Base-by-base conservation (phyloP, 2,888 invertebrate genomes). In the Xestoiulus laeticollis region DNA sequence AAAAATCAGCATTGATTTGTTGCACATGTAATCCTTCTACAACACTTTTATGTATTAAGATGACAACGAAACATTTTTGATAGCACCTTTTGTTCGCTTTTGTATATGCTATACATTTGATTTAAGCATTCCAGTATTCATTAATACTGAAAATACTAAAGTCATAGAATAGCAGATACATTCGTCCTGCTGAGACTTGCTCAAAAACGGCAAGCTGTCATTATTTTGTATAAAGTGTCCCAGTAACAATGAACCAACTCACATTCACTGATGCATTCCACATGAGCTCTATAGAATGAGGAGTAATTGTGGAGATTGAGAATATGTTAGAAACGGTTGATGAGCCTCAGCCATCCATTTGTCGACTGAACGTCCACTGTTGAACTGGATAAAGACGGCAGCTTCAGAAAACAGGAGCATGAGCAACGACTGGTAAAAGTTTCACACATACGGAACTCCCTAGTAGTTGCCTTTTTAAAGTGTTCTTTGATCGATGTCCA, bases 281-380 rank as follows among this genome's bases (percentile, higher is more conserved):
- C 22, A 26, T 26, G 68, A 68, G 68, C 10, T 22, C 22, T 26
- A 68, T 22, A 68, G 68, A 68, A 26, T 68, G 68, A 68, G 68
- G n/a, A 22, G 68, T 68, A 68, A 68, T 22, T 68, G 22, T 26
- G 26, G 26, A 68, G 68, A 68, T 5, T 68, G 68, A 68, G 68
- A 68, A 68, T 26, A 68, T 26, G 26, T 68, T 68, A 68, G 68
- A 68, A 59, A 68, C 68, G 6, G 68, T 26, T 68, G 22, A 26
- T 68, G 68, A 68, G 68, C 68, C 68, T 26, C 68, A 26, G 68
- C 68, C 68, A 26, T 68, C 26, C 68, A 68, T 68, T 68, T 22
- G 22, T 22, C 22, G 68, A 68, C 26, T 26, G 8, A n/a, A 68
- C 5, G 68, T 68, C 26, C 26, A 68, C 68, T 68, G 22, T 68